Conservation (phyloP, 2,888 invertebrate species). For the Aleiodes alternator region DNA sequence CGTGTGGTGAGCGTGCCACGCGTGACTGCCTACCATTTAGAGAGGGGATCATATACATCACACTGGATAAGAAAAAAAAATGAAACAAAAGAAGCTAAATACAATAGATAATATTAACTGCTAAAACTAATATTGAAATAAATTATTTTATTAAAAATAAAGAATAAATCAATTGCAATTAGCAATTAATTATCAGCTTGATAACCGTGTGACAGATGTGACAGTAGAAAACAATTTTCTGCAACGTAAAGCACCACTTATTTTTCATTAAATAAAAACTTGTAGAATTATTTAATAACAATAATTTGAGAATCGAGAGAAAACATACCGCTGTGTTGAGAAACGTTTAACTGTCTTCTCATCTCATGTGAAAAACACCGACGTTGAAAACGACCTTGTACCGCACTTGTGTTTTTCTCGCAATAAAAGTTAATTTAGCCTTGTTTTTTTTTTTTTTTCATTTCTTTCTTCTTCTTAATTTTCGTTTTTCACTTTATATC, state of each 20-base stretch:
- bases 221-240: neutral
- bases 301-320: conserved; percentile 21
- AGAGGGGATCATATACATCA: conserved; percentile 42
- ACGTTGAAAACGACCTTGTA: conserved; percentile 51
- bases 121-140: no score
- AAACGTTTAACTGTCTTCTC: neutral
- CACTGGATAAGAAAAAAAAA: conserved; percentile 39
- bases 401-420: conserved; percentile 59
- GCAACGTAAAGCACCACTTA: neutral
- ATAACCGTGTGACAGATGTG: conserved; percentile 20
- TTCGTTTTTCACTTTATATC: neutral
- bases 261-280: conserved; percentile 23
- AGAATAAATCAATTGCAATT: no score
- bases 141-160: no score
- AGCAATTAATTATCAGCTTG: neutral
- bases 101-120: neutral
- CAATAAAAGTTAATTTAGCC: conserved; percentile 69
- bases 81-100: neutral
- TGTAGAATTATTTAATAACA: conserved; percentile 41
- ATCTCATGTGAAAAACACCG: neutral
- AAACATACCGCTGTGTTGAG: neutral
- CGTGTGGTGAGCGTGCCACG: conserved; percentile 74
- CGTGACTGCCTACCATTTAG: conserved; percentile 63
- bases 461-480: conserved; percentile 49
- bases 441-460: conserved; percentile 54